Base-by-base conservation (phyloP, 2,113 vertebrate genomes). In the Xenus cinereus region DNA sequence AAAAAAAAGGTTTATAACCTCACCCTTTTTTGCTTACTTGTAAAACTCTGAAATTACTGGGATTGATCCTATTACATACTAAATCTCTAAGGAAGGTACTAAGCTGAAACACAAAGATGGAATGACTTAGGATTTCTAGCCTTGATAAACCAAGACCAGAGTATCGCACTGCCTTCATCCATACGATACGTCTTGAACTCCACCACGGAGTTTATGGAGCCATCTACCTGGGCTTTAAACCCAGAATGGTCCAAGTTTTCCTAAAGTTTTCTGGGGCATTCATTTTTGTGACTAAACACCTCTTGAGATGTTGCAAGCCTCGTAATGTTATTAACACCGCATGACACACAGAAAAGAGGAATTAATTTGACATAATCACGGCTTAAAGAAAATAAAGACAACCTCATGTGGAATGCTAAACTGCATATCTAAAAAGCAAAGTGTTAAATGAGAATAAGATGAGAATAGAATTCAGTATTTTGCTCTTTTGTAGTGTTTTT, bases 301-400 rank as follows among this genome's bases (percentile, higher is more conserved):
- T 83, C 80, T 43, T 26, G 37, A 89, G 77, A 93, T 75, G 81
- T 79, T 67, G 85, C 87, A 95, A 84, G 90, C 82, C 69, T 43
- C 57, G 37, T 90, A 96, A 96, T 16, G 77, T 81, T 87, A 75
- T 81, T 79, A 93, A 82, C 46, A 79, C 80, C 51, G 84, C 16
- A 1, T 92, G 66, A 95, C 68, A 96, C 75, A 71, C 18, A 85
- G 3, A 35, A 87, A 92, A 69, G 45, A 96, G 74, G 93, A 96
- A 96, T 68, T 92, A 96, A 93, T 81, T 76, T 97, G 90, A 77
- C 72, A 96, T 90, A 97, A 96, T 94, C 76, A 0, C 88, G 74
- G 78, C 90, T 95, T 73, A 93, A 90, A 93, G 80, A 88, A 95
- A 90, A 95, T 95, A 97, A 75, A 87, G 86, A 92, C 93, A 71